phyloP scores from a whole-genome alignment of 2,888 invertebrate species.

The Ceratothoa steindachneri region DNA sequence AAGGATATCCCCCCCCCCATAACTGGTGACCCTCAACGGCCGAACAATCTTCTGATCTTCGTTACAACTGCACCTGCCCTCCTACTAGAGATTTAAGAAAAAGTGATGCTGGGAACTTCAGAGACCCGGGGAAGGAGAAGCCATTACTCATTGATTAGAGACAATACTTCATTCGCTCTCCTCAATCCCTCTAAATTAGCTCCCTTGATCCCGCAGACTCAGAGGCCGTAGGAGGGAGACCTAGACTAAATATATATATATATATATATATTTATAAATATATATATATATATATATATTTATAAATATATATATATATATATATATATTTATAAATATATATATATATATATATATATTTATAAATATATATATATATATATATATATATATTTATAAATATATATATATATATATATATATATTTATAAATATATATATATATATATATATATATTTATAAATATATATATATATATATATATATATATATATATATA shows the following conservation, averaged over 20 bases:
- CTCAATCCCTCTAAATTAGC: too few species aligned
- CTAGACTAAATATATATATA: neutral
- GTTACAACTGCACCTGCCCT: too few species aligned
- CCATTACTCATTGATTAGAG: too few species aligned
- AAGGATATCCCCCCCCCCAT: too few species aligned
- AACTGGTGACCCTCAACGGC: too few species aligned
- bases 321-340: constrained; percentile 18
- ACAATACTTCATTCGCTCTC: too few species aligned
- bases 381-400: neutral
- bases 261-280: constrained; percentile 1
- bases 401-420: constrained; percentile 6
- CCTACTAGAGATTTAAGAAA: too few species aligned
- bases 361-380: constrained; percentile 1
- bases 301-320: constrained; percentile 16
- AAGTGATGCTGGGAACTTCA: too few species aligned
- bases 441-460: neutral
- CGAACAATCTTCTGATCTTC: too few species aligned
- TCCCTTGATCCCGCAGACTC: too few species aligned
- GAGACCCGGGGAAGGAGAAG: too few species aligned
- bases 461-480: neutral
- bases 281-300: constrained; percentile 11
- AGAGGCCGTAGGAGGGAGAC: too few species aligned
- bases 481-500: constrained; percentile 5
- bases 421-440: neutral
- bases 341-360: constrained; percentile 16